phyloP scores from a whole-genome alignment of 2,797 vertebrate genomes.

The Macrochelys suwanniensis region DNA sequence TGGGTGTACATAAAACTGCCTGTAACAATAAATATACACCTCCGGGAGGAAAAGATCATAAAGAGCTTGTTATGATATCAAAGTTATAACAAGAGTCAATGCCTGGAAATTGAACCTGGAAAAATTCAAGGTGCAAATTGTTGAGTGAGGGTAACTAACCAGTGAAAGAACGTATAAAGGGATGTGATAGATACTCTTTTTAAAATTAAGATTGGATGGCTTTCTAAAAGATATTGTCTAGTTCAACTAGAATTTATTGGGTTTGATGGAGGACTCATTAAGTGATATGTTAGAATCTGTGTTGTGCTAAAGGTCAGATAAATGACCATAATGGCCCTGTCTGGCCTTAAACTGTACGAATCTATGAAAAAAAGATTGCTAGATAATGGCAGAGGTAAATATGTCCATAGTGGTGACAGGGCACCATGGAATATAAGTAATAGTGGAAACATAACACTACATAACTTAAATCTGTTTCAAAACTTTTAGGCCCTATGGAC shows the following conservation, averaged over 20 bases:
- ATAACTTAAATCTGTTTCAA: background rate
- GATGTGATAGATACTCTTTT: background rate
- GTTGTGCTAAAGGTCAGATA: background rate
- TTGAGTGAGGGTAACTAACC: background rate
- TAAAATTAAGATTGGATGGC: background rate
- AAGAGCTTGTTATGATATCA: slow-evolving; percentile 1
- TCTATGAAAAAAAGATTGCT: background rate
- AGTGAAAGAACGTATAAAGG: background rate
- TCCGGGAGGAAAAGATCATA: background rate
- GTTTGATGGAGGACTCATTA: background rate
- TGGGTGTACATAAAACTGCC: slow-evolving; percentile 21
- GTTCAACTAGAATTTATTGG: background rate
- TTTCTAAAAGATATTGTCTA: background rate
- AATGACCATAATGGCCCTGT: background rate
- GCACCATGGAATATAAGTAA: background rate
- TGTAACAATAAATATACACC: slow-evolving; percentile 15
- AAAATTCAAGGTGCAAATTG: background rate
- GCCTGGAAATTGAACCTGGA: background rate
- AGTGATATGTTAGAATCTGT: background rate
- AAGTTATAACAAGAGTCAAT: background rate
- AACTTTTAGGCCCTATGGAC: background rate
- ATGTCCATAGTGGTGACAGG: background rate
- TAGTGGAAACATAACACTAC: background rate
- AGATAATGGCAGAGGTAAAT: slow-evolving; percentile 17
- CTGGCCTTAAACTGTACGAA: background rate